phyloP scores from a whole-genome alignment of 2,888 invertebrate species.

The Zygaena filipendulae region DNA sequence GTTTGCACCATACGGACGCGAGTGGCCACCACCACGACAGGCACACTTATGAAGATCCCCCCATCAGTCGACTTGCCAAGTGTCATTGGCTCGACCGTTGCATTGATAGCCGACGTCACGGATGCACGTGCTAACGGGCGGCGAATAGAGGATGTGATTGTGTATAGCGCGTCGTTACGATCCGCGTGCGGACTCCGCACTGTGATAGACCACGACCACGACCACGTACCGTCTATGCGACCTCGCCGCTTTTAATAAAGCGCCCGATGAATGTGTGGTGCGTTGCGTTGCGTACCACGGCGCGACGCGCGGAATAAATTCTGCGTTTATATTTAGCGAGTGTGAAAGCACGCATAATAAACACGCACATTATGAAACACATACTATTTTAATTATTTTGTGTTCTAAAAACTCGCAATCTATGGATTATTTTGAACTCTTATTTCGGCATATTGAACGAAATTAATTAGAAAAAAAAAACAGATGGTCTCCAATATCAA shows the following conservation, averaged over 20 bases:
- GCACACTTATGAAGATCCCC: slow-evolving; percentile 48
- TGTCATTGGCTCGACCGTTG: slow-evolving; percentile 55
- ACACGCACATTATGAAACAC: too few relatives aligned
- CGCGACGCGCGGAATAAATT: slow-evolving; percentile 41
- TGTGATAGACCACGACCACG: too few relatives aligned
- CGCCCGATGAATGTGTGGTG: slow-evolving; percentile 52
- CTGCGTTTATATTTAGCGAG: slow-evolving; percentile 52
- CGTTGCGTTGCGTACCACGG: too few relatives aligned
- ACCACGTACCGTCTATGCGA: slow-evolving; percentile 43
- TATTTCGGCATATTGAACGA: too few relatives aligned
- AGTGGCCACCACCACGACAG: slow-evolving; percentile 41
- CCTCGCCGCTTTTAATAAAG: slow-evolving; percentile 66
- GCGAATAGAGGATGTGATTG: too few relatives aligned
- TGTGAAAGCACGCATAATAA: slow-evolving; percentile 31
- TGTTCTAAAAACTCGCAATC: too few relatives aligned
- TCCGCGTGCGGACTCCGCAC: slow-evolving; percentile 57
- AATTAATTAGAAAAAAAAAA: too few relatives aligned
- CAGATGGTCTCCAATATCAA: too few relatives aligned
- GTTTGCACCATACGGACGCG: slow-evolving; percentile 65
- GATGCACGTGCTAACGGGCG: slow-evolving; percentile 32
- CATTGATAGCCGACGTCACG: slow-evolving; percentile 51
- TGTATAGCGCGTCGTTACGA: slow-evolving; percentile 46
- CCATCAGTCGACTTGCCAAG: slow-evolving; percentile 54
- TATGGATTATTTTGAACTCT: too few relatives aligned
- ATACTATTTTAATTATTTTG: too few relatives aligned